Evolutionary conservation across 1,140 invertebrate species (phyloP), one percentile per base, ranked within the genome.

Genomic region (Heliconius hewitsoni): DNA sequence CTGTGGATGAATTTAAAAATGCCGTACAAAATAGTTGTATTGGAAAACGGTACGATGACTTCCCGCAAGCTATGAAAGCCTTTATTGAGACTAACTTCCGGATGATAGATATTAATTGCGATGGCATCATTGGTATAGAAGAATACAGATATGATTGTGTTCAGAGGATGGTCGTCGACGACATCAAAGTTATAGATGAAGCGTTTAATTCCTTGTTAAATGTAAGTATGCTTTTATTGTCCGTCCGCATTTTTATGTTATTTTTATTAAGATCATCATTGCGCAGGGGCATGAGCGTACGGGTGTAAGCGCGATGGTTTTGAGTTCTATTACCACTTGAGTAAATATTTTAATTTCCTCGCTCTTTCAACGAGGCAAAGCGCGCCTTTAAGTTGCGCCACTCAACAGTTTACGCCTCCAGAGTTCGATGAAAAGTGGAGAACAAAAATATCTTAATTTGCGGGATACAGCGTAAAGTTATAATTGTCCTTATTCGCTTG

Each of bases 111-210:
- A 95, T 98, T 50, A 97, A 98, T 85, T 96, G 96, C 77, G 97
- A 98, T 85, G 97, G 97, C 5, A 95, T 97, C 8, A 96, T 98
- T 71, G 97, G 95, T 39, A 93, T 97, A 1, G 97, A 98, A 71
- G 97, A 98, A 95, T 98, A 96, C 93, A 96, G 97, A 82, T 97
- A 97, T 85, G 97, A 97, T 90, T 97, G 97, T 84, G 96, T 97
- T 37, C 96, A 96, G 76, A 96, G 97, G 84, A 96, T 97, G 93
- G 96, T 97, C 11, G 96, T 97, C 70, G 96, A 97, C 79, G 96
- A 97, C 81, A 95, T 98, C 77, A 95, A 97, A 83, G 92, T 96
- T 71, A 96, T 98, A 39, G 97, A 98, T 87, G 96, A 97, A 84
- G 96, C 97, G 16, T 98, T 96, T 90, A 96, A 97, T 86, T 96